A percentile compares a stretch with the other conserved stretches of the same genome.
Conservation (phyloP, 1,140 invertebrate genomes). For the Periplaneta americana region DNA sequence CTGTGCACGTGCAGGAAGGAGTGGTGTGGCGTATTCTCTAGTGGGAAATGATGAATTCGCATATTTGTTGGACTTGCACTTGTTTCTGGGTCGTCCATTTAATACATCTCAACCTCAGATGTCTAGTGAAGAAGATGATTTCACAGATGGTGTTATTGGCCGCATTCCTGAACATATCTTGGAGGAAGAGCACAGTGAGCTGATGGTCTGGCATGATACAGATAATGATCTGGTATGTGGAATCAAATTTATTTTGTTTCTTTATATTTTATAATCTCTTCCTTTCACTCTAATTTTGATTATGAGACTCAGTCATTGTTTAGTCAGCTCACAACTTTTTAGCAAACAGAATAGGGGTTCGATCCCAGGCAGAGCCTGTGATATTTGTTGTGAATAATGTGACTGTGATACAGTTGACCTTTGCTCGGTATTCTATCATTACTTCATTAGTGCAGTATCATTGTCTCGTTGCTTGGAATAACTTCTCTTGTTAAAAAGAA, state of each 20-base stretch:
- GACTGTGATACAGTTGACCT: no score
- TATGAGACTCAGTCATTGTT: no score
- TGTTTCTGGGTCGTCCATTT: constrained; percentile 83
- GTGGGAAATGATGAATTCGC: constrained; percentile 85
- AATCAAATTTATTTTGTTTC: not conserved
- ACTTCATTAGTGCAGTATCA: no score
- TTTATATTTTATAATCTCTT: no score
- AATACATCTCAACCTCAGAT: constrained; percentile 44
- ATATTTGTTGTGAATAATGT: no score
- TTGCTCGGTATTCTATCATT: no score
- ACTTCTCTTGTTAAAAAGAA: no score
- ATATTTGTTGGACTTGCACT: constrained; percentile 87
- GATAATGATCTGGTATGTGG: constrained; percentile 66
- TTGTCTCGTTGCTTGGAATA: no score
- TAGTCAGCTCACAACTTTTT: no score
- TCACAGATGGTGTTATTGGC: constrained; percentile 58
- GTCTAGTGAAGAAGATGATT: constrained; percentile 30
- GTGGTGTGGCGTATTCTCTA: constrained; percentile 85
- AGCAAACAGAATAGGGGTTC: no score
- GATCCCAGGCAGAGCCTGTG: no score
- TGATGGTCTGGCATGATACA: constrained; percentile 69
- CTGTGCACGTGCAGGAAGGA: constrained; percentile 91
- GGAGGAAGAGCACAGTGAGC: constrained; percentile 75
- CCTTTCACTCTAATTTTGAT: no score
- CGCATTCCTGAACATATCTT: constrained; percentile 73